Evolutionary conservation across 2,888 invertebrate species (phyloP), one percentile per base, ranked within the genome.

Genomic region (Drosophila sordidapex): DNA sequence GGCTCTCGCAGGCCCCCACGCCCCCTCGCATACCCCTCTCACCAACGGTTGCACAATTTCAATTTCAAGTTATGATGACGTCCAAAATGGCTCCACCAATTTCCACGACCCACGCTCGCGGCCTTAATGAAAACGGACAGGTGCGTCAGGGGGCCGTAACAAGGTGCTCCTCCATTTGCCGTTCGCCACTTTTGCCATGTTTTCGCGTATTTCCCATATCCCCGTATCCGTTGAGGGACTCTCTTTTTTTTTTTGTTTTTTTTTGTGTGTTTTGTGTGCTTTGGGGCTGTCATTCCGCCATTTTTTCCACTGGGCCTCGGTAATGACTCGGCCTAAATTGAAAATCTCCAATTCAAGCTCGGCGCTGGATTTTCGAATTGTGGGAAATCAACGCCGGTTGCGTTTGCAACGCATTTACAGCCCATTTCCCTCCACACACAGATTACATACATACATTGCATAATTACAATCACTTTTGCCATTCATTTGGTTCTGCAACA

Each of bases 11-110:
- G 11, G 0, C 15, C 15, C 10, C 5, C 33, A 6, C 43, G 1
- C 69, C 29, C 11, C 15, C 59, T 5, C n/a, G 21, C 43, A 4
- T 15, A 8, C n/a, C 29, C 29, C 36, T 2, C 15, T 25, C 25
- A 10, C 27, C 27, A 3, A 10, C 31, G 62, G 38, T 46, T 65
- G 56, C 65, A 80, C 72, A 79, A 46, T 88, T 88, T 84, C 86
- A 76, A 88, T 88, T 88, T 84, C 76, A 88, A 79, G 74, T 79
- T 79, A 81, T 83, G 81, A 76, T 81, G 82, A 70, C 67, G 67
- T 60, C 64, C 64, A 71, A 86, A 86, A 76, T 74, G 74, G 76
- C 76, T 67, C 70, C 77, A 64, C 66, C 87, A 86, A 82, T 79
- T 57, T 43, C 40, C 21, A 8, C 29, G 8, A 15, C 31, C 2